phyloP scores from a whole-genome alignment of 2,113 vertebrate species.

The Glaucomys volans region DNA sequence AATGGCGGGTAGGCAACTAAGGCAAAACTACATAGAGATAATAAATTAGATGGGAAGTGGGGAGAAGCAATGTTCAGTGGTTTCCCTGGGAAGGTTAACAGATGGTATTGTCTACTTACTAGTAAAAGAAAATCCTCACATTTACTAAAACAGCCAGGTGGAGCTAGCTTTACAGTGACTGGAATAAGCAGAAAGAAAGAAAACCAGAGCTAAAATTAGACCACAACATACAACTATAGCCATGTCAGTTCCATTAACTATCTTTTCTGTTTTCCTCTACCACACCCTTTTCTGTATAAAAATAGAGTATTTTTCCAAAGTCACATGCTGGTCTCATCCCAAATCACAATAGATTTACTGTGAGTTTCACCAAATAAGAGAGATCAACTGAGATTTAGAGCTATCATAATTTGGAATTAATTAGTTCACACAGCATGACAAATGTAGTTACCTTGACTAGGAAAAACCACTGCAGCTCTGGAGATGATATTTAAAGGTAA shows the following conservation, averaged over 20 bases:
- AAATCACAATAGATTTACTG: neutral
- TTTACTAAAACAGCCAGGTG: slow-evolving; percentile 30
- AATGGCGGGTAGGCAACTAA: neutral
- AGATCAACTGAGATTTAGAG: neutral
- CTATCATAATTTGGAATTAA: neutral
- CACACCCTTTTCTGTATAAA: neutral
- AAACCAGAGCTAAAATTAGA: neutral
- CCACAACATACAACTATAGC: neutral
- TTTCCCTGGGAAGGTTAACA: slow-evolving; percentile 39
- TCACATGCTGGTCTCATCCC: slow-evolving; percentile 7
- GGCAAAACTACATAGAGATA: slow-evolving; percentile 7
- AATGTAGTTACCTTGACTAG: neutral
- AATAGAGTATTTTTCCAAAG: slow-evolving; percentile 19
- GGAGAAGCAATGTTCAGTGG: neutral
- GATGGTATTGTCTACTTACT: slow-evolving; percentile 35
- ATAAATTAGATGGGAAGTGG: slow-evolving; percentile 15
- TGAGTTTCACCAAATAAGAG: neutral
- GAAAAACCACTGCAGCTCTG: neutral
- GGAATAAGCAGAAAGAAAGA: slow-evolving; percentile 2
- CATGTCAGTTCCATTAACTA: neutral
- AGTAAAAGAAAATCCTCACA: slow-evolving; percentile 32
- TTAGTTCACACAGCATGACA: neutral
- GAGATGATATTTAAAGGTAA: slow-evolving; percentile 57
- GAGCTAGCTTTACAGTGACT: slow-evolving; percentile 29
- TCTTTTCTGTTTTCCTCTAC: neutral